Evolutionary conservation across 1,140 invertebrate species (phyloP), one percentile per base, ranked within the genome.

Genomic region (Hyles vespertilio): DNA sequence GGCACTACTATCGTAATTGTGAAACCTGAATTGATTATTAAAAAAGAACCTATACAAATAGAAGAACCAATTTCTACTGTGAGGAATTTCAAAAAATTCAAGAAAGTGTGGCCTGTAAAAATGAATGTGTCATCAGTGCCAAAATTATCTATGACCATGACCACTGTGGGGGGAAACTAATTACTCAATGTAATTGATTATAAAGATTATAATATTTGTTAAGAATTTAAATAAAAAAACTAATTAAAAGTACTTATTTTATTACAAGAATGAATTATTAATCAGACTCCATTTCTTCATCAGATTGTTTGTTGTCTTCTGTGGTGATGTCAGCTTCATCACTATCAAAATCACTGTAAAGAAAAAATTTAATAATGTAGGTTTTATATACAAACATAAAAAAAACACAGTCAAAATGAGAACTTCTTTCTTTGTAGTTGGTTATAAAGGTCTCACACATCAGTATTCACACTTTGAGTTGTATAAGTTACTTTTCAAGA

Each of bases 71-170:
- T 59, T 47, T 49, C 33, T 56, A 60, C 63, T 51, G 47, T 73
- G 2, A 84, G 72, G 51, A 88, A 88, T 67, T 88, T 86, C 67
- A 88, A 88, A 55, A 88, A 81, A 51, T 86, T 88, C 56, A 82
- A 84, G 68, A 88, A 88, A 51, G 79, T 88, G 12, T 86, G 83
- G 85, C 85, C 85, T 61, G 32, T 81, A 3, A 85, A 81, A 72
- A 76, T 74, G 63, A 73, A 81, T 52, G 59, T 77, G 8, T 72
- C 70, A 56, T 45, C 68, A 7, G 67, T 83, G 49, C 60, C 62
- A 22, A 70, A 57, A 51, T 59, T 65, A 51, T 53, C 63, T 32
- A 65, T 68, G 45, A 64, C 47, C 53, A 49, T 63, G 45, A 48
- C 12, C 8, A 47, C 32, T 32, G 34, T 36, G 32, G 44, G 3